A percentile compares a stretch with the other conserved stretches of the same genome.
Conservation (phyloP, 2,113 vertebrate genomes). For the Pelusios castaneus region DNA sequence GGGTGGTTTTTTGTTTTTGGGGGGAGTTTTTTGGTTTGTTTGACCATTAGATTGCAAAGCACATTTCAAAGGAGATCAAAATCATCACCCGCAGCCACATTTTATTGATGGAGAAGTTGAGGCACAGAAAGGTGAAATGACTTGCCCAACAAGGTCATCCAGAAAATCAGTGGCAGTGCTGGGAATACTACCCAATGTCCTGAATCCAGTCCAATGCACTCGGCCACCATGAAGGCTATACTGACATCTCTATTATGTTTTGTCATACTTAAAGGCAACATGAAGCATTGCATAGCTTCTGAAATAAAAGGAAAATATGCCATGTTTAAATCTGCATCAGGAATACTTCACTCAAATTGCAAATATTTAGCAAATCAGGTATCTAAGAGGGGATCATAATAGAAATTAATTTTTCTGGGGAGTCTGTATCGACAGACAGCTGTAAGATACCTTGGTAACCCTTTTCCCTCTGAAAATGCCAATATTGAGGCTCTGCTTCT, state of each 20-base stretch:
- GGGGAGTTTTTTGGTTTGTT: background rate
- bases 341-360: background rate
- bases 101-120: constrained; percentile 49
- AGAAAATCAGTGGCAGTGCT: background rate
- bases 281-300: constrained; percentile 21
- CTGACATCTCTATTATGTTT: background rate
- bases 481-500: background rate
- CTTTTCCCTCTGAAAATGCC: rapidly evolving
- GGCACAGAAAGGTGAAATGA: background rate
- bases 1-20: too few species aligned
- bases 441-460: background rate
- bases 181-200: background rate
- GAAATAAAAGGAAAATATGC: background rate
- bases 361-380: background rate
- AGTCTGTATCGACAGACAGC: background rate
- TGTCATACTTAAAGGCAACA: background rate
- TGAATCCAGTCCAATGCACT: background rate
- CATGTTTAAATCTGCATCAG: background rate
- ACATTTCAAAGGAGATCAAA: background rate
- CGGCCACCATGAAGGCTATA: background rate
- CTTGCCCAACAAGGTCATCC: constrained; percentile 53
- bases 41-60: background rate
- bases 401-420: background rate
- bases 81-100: constrained; percentile 49
- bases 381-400: background rate